A percentile compares a stretch with the other conserved stretches of the same genome.
phyloP scores from a whole-genome alignment of 2,113 vertebrate genomes.

The Tricholaema leucomelas region DNA sequence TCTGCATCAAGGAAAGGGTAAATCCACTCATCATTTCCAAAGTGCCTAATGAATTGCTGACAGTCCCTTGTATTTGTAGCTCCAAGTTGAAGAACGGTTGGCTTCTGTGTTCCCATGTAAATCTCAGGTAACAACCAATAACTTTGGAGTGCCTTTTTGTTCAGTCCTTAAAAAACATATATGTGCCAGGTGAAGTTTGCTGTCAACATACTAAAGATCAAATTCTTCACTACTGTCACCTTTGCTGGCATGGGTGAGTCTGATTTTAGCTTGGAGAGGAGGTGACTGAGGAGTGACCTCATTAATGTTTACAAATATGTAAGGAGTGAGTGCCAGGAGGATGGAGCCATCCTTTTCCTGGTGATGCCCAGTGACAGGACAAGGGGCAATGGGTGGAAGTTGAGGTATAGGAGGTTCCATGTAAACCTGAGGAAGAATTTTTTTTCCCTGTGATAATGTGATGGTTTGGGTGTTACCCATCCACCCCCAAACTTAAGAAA shows the following conservation, averaged over 20 bases:
- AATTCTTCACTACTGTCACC: not conserved
- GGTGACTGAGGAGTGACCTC: too few species aligned
- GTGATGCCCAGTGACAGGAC: too few species aligned
- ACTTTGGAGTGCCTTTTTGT: not conserved
- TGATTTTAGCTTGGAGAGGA: not conserved
- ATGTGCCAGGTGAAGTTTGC: not conserved
- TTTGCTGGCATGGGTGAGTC: not conserved
- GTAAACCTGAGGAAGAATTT: too few species aligned
- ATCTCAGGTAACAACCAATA: not conserved
- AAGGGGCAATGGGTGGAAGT: too few species aligned
- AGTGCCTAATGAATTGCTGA: not conserved
- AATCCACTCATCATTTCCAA: not conserved
- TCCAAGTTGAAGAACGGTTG: not conserved
- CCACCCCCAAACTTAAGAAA: too few species aligned
- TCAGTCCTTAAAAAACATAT: not conserved
- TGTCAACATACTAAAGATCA: not conserved
- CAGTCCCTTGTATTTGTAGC: not conserved
- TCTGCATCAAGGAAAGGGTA: not conserved
- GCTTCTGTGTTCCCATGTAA: not conserved
- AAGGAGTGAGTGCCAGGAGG: too few species aligned
- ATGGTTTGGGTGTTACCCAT: too few species aligned
- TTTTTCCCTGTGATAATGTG: too few species aligned
- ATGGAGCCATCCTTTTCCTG: too few species aligned
- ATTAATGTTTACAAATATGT: too few species aligned
- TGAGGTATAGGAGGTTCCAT: too few species aligned